Conservation (phyloP, 2,797 vertebrate genomes). For the Diceros bicornis region DNA sequence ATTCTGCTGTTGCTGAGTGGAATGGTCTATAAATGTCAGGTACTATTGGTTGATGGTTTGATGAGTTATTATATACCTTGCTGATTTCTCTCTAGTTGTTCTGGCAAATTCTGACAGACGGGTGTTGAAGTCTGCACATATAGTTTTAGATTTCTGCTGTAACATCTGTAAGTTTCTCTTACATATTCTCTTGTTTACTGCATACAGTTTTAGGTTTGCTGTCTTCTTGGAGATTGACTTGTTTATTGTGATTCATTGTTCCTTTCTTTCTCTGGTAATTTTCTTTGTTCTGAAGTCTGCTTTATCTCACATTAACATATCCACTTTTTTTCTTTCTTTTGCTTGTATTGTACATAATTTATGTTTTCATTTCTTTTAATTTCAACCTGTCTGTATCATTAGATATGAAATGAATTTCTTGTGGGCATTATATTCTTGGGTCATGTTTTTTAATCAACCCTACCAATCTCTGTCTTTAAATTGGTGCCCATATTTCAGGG, state of each 20-base stretch:
- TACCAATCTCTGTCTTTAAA: background rate
- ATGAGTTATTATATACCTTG: background rate
- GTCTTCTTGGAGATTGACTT: background rate
- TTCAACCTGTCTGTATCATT: background rate
- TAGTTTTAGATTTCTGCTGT: background rate
- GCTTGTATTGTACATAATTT: background rate
- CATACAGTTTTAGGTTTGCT: background rate
- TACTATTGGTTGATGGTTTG: background rate
- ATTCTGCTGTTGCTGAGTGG: background rate
- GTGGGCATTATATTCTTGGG: background rate
- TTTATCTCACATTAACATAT: background rate
- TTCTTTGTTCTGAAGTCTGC: background rate
- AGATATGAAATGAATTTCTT: background rate
- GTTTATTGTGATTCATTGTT: background rate
- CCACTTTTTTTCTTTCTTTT: background rate
- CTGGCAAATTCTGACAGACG: background rate
- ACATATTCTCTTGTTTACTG: background rate
- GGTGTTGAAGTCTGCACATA: background rate
- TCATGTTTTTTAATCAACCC: background rate
- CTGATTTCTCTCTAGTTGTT: background rate
- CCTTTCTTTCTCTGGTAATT: background rate
- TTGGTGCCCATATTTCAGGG: background rate
- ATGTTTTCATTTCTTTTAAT: background rate
- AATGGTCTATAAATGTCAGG: background rate
- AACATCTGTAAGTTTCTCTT: background rate